phyloP scores from a whole-genome alignment of 2,888 invertebrate genomes.

The Panorpa germanica region DNA sequence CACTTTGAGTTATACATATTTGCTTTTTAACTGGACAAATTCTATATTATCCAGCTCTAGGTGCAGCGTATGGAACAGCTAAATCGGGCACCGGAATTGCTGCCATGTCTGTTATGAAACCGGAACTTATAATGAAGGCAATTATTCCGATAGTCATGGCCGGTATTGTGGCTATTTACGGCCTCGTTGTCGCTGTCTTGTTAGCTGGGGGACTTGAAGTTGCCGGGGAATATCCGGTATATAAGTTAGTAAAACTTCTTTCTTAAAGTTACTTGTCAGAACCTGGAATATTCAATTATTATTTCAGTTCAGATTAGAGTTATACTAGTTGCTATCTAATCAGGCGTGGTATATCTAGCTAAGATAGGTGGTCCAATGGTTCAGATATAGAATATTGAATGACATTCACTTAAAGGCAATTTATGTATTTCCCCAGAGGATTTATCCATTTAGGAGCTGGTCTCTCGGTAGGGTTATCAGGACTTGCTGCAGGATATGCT shows the following conservation, averaged over 20 bases:
- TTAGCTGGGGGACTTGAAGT: conserved; percentile 71
- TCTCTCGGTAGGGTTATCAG: conserved; percentile 91
- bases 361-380: too few species aligned
- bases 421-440: conserved; percentile 47
- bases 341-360: too few species aligned
- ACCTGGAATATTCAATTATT: not conserved
- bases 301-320: too few species aligned
- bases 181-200: conserved; percentile 95
- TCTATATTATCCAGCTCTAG: conserved; percentile 61
- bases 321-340: too few species aligned
- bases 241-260: conserved; percentile 66
- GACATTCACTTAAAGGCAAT: too few species aligned
- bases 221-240: conserved; percentile 44
- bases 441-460: conserved; percentile 97
- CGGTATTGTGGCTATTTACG: conserved; percentile 99
- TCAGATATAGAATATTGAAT: too few species aligned
- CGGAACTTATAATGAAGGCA: conserved; percentile 99
- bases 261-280: conserved; percentile 10
- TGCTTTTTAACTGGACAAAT: too few species aligned
- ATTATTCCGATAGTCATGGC: conserved; percentile 99
- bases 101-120: conserved; percentile 99
- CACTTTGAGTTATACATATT: too few species aligned
- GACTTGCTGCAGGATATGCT: conserved; percentile 96
- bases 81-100: conserved; percentile 99
- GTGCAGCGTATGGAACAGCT: conserved; percentile 98